Evolutionary conservation across 2,888 invertebrate genomes (phyloP), one percentile per base, ranked within the genome.

Genomic region (Julus scandinavius): DNA sequence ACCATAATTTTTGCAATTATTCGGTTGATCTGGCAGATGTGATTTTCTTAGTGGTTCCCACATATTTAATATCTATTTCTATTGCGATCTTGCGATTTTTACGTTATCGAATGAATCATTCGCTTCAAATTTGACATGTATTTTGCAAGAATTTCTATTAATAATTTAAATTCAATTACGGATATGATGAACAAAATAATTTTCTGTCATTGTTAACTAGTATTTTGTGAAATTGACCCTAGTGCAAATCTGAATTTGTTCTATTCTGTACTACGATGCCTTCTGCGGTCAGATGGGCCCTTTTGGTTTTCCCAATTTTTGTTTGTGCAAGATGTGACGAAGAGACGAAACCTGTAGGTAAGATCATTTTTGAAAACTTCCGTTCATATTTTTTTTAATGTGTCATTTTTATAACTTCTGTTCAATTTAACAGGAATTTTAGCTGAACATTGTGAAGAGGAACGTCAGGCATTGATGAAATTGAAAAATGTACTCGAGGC

Each of bases 361-460:
- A 72, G 29, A 72, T n/a, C 9, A 29, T 72, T 49, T 49, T 49
- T 49, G 49, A 11, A 11, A 49, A 13, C 0, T 49, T 11, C 49
- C 49, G 2, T 20, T 54, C 15, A 13, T 54, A 54, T 54, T 63
- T 20, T 63, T 20, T 63, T 3, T 5, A 63, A 63, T 20, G 2
- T 20, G 20, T 29, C 29, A 20, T 72, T 29, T 29, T 29, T 72
- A n/a, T 29, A 29, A 29, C 29, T 72, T 72, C 72, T 72, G 9
- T 9, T 72, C 29, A 54, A 54, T n/a, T 72, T 72, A 7, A 72
- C 40, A 87, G 87, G 63, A 40, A 72, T 87, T 63, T 29, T 87
- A 15, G 40, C 72, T 3, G 87, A 87, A 87, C 9, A 41, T 40
- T 87, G 87, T 13, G 72, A 72, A 72, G 87, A 87, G 40, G 87